A percentile compares a stretch with the other conserved stretches of the same genome.
Evolutionary conservation across 2,797 vertebrate genomes (phyloP).

Genomic region (Acanthis flammea): DNA sequence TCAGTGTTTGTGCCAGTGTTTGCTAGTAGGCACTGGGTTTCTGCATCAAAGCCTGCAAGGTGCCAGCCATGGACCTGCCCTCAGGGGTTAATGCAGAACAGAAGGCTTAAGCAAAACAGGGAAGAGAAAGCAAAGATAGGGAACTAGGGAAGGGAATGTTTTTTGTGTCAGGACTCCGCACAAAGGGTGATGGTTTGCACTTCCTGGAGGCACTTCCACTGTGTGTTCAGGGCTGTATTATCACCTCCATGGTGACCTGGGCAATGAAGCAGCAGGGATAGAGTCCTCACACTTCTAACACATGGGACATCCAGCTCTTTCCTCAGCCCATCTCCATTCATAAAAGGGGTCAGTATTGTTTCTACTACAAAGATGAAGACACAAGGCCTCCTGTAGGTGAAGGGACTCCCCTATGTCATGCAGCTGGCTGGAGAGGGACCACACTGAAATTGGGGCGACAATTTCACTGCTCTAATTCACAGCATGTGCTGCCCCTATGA

Average conservation of each 20-base stretch:
- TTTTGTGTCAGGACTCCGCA: not conserved
- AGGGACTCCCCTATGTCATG: not conserved
- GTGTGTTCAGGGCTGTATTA: not conserved
- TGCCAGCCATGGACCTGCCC: not conserved
- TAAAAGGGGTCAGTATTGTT: not conserved
- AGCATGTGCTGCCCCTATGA: not conserved
- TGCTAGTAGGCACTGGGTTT: not conserved
- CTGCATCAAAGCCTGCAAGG: not conserved
- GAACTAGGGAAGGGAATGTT: not conserved
- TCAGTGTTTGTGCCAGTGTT: not conserved
- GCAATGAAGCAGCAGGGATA: not conserved
- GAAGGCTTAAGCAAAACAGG: not conserved
- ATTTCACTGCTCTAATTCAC: not conserved
- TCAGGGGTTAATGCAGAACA: not conserved
- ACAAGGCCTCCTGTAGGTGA: not conserved
- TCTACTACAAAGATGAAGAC: not conserved
- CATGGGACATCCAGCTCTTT: not conserved
- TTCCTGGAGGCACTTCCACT: not conserved
- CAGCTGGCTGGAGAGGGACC: rapidly evolving
- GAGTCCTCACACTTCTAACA: not conserved
- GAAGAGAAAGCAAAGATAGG: not conserved
- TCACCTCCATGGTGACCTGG: not conserved
- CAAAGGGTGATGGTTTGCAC: not conserved
- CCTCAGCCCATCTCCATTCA: not conserved
- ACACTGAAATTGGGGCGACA: not conserved